A percentile compares a stretch with the other conserved stretches of the same genome.
phyloP scores from a whole-genome alignment of 2,113 vertebrate species.

The Salvelinus alpinus region DNA sequence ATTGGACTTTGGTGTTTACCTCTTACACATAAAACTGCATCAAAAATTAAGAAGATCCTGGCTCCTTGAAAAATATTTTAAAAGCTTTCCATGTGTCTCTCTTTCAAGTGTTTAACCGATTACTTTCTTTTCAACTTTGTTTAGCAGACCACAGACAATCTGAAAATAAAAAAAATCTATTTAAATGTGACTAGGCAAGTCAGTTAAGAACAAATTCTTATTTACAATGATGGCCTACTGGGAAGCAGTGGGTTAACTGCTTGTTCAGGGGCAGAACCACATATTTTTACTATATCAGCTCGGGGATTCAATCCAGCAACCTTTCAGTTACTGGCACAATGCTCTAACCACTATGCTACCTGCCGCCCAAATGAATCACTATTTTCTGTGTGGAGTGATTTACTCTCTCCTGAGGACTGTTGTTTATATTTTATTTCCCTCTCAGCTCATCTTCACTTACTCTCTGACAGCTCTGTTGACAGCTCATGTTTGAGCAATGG shows the following conservation, averaged over 20 bases:
- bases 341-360: too few species aligned
- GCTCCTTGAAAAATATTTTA: slow-evolving; percentile 64
- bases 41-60: slow-evolving; percentile 71
- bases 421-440: slow-evolving; percentile 36
- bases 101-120: slow-evolving; percentile 61
- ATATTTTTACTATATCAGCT: too few species aligned
- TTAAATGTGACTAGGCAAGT: too few species aligned
- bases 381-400: slow-evolving; percentile 52
- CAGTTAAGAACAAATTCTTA: too few species aligned
- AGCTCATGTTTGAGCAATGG: slow-evolving; percentile 47
- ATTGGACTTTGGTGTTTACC: slow-evolving; percentile 77
- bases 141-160: slow-evolving; percentile 39
- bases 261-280: too few species aligned
- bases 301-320: too few species aligned
- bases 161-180: not conserved
- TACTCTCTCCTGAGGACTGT: slow-evolving; percentile 30
- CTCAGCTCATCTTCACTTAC: slow-evolving; percentile 28
- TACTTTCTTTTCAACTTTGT: slow-evolving; percentile 47
- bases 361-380: slow-evolving; percentile 39
- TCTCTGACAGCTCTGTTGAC: slow-evolving; percentile 37
- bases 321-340: too few species aligned
- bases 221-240: too few species aligned
- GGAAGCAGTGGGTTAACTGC: too few species aligned
- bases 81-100: slow-evolving; percentile 65
- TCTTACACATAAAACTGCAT: slow-evolving; percentile 66